A percentile compares a stretch with the other conserved stretches of the same genome.
Evolutionary conservation across 2,113 vertebrate species (phyloP).

Genomic region (Piliocolobus tephrosceles): DNA sequence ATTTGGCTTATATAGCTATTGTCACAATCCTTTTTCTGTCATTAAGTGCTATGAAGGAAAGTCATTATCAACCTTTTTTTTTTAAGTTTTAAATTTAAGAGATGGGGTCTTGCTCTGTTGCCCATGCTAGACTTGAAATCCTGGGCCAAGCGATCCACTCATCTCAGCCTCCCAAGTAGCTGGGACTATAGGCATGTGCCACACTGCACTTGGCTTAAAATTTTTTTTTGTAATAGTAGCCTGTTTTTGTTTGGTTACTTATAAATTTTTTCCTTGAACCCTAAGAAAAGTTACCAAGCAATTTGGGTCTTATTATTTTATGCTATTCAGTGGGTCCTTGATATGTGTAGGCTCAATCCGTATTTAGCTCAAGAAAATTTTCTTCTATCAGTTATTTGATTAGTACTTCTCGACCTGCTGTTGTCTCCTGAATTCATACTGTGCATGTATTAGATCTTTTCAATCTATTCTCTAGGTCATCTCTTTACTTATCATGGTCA

Average conservation of each 20-base stretch:
- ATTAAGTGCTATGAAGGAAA: neutral
- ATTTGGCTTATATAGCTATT: neutral
- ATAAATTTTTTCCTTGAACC: neutral
- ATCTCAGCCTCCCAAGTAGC: neutral
- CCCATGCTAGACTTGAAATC: neutral
- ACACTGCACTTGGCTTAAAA: neutral
- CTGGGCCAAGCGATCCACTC: neutral
- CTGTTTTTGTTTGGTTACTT: neutral
- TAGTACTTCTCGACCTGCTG: neutral
- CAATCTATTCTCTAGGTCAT: neutral
- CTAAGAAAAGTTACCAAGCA: neutral
- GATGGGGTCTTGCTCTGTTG: neutral
- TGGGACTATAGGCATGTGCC: neutral
- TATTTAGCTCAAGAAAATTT: neutral
- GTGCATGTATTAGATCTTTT: neutral
- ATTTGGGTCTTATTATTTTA: neutral
- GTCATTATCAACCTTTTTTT: neutral
- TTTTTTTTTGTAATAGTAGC: neutral
- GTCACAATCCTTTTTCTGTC: neutral
- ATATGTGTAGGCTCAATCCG: neutral
- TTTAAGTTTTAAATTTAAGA: neutral
- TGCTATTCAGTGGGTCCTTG: neutral
- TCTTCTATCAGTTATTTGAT: neutral
- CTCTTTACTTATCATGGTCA: neutral
- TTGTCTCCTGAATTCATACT: neutral